Evolutionary conservation across 37 sponge, comb jelly and placozoan genomes (phyloP), one percentile per base, ranked within the genome.

Genomic region (Halisarca cf. caerulea): DNA sequence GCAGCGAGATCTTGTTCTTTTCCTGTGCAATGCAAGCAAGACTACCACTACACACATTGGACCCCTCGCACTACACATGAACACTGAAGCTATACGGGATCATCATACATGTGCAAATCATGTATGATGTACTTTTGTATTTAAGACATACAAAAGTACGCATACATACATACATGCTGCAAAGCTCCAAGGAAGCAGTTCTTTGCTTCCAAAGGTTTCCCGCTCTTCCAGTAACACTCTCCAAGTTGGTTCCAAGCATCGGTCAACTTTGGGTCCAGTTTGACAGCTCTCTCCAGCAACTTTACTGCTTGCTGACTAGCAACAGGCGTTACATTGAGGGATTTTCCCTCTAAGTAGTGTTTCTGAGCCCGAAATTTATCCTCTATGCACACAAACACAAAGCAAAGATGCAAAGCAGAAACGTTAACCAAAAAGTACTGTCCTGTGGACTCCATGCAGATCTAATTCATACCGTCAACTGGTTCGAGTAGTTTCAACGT

Each of bases 191-290:
- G 30, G 60, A 95, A 95, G 82, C 96, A 95, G 89, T 95, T 75
- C 39, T 86, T 81, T 0, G 96, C 96, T 55, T 88, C 88, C 43
- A 40, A 47, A 0, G 93, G 64, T 28, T 93, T 87, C 1, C 91
- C 94, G 2, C 58, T 66, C 86, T 93, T 93, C 96, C 96, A 95
- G 69, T 90, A 95, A 58, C 86, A 81, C 70, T 95, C 96, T 34
- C 96, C 96, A 25, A 93, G 81, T 0, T 69, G 70, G 60, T 90
- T 90, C 96, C 96, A 95, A 3, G 88, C 94, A 33, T 86, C 87
- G 0, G 83, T 78, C 1, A 89, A 78, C 2, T 82, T 39, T 5
- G 95, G 95, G 51, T 92, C 87, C 28, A 89, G 85, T 38, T 94
- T 94, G 78, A 94, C 70, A 11, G 95, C 95, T 8, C 38, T 47